These are phyloP conservation scores for Volucella inflata DNA, from an alignment of 2,888 invertebrate genomes.

Conservation along the genomic window DNA sequence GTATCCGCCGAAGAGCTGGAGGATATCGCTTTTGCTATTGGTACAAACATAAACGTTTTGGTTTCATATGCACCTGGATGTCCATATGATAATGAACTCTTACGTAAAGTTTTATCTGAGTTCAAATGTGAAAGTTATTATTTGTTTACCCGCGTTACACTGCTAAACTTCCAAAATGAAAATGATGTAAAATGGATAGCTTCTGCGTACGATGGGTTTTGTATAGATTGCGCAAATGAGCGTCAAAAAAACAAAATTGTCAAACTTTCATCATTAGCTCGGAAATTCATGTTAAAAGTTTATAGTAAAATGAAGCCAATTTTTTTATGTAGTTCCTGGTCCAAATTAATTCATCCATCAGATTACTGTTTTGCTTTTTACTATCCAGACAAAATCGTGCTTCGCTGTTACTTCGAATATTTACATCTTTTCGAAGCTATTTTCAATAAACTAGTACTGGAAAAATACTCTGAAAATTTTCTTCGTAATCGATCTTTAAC, in stretches of 20 bases:
- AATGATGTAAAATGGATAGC: constrained; percentile 78
- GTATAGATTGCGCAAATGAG: constrained; percentile 76
- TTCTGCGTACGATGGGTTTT: constrained; percentile 79
- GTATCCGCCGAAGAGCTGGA: constrained; percentile 81
- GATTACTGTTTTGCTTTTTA: constrained; percentile 78
- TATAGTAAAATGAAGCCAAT: constrained; percentile 79
- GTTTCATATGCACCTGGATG: constrained; percentile 78
- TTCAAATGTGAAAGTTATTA: constrained; percentile 78
- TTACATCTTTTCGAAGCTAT: constrained; percentile 76
- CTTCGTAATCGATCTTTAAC: constrained; percentile 78
- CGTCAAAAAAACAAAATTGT: constrained; percentile 19
- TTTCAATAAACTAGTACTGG: constrained; percentile 25
- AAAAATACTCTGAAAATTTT: background rate
- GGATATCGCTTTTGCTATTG: constrained; percentile 80
- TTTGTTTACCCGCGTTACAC: constrained; percentile 78
- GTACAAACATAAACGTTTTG: constrained; percentile 79
- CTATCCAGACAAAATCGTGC: constrained; percentile 81
- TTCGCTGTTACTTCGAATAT: constrained; percentile 61
- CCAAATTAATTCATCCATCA: constrained; percentile 76
- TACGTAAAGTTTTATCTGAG: constrained; percentile 74
- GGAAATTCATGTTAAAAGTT: constrained; percentile 76
- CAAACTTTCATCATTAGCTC: constrained; percentile 77
- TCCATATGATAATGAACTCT: constrained; percentile 75
- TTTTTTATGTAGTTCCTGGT: constrained; percentile 77
- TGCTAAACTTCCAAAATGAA: constrained; percentile 77